A percentile compares a stretch with the other conserved stretches of the same genome.
Conservation (phyloP, 2,113 vertebrate genomes). For the Turnix velox region DNA sequence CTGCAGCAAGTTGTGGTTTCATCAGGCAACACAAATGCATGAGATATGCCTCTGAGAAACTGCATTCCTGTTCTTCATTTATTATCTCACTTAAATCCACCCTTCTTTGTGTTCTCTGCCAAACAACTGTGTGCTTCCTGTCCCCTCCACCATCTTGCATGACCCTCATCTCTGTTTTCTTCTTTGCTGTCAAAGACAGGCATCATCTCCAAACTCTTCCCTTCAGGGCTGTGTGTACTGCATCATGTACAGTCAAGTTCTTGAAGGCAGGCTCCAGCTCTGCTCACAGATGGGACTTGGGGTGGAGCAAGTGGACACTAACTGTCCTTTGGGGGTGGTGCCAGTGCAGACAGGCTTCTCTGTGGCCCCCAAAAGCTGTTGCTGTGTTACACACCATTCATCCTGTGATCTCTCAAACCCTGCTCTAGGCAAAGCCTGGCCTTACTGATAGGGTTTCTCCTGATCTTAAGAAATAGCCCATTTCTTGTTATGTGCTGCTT, state of each 20-base stretch:
- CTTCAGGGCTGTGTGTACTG: neutral
- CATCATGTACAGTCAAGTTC: neutral
- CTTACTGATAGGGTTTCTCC: neutral
- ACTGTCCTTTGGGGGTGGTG: neutral
- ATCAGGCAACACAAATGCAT: neutral
- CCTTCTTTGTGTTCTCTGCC: neutral
- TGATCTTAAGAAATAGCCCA: neutral
- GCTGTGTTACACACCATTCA: fast-evolving
- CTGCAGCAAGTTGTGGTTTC: neutral
- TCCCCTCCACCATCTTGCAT: neutral
- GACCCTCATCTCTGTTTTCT: neutral
- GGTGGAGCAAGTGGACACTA: neutral
- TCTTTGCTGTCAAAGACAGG: neutral
- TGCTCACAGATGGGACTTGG: neutral
- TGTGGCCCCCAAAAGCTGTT: neutral
- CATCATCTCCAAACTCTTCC: neutral
- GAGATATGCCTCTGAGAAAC: neutral
- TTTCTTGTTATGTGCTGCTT: neutral
- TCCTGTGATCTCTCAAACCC: neutral
- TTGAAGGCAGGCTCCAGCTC: neutral
- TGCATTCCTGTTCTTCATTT: neutral
- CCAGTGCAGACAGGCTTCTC: neutral
- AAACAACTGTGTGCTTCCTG: neutral
- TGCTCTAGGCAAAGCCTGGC: neutral
- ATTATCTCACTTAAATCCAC: neutral